Base-by-base conservation (phyloP, 2,888 invertebrate species). In the Saturnia japonica region DNA sequence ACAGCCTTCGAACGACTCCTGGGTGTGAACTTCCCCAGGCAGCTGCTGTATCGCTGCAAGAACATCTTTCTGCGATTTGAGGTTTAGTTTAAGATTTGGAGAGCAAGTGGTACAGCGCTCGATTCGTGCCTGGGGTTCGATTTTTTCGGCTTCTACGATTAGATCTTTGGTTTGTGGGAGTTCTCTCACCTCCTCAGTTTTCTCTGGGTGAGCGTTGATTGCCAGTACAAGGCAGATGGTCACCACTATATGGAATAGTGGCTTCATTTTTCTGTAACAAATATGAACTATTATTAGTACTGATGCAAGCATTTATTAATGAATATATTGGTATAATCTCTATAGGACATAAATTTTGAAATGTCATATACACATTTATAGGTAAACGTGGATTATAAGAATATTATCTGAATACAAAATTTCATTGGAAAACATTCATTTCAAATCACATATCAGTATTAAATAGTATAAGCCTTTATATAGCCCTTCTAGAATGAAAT, bases 251-350 rank as follows among this genome's bases (percentile, higher is more conserved):
- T 80, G 70, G 70, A 88, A 88, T 86, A 93, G 92, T 84, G 93
- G 93, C 91, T 89, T 93, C 94, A 94, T 94, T 75, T 77, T 92
- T 88, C 92, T 92, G 91, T 43, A 91, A 91, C 88, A 90, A 91
- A 28, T 6, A 72, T 68, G 76, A 69, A 12, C 0, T n/a, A 11
- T 67, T 7, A 14, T 71, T 72, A 74, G 57, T 28, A 14, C 6
- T 60, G 4, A 14, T 28, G 16, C 28, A 4, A 28, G 2, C 25
- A 14, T 11, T 22, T 9, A 25, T 28, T 11, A 9, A 16, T 28
- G 9, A 60, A 28, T 28, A 60, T 8, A 7, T 51, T 22, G n/a
- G 51, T n/a, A n/a, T n/a, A n/a, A n/a, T n/a, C n/a, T n/a, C n/a
- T n/a, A n/a, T n/a, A n/a, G n/a, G n/a, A n/a, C n/a, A n/a, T n/a